Conservation (phyloP, 2,113 vertebrate genomes). For the Archocentrus centrarchus region DNA sequence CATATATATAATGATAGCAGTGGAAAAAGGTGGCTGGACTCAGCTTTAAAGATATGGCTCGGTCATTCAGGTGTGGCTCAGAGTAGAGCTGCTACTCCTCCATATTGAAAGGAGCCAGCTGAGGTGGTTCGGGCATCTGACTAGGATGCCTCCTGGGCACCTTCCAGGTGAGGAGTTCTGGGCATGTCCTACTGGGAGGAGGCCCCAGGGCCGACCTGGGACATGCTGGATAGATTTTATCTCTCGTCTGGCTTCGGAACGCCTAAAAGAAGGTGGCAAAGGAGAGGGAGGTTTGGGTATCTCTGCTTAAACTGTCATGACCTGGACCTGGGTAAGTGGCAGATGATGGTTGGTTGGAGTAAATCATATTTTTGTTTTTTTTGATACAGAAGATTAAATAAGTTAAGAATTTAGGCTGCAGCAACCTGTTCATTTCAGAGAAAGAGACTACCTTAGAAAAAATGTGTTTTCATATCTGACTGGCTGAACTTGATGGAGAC, state of each 20-base stretch:
- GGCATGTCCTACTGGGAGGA: neutral
- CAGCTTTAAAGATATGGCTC: neutral
- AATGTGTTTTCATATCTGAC: too few relatives aligned
- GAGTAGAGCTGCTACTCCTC: too few relatives aligned
- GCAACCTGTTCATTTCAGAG: too few relatives aligned
- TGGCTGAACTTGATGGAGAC: neutral
- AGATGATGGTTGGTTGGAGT: neutral
- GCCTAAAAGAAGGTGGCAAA: neutral
- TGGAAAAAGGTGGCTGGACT: neutral
- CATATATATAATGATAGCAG: neutral
- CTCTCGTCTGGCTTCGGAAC: neutral
- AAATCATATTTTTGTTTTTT: neutral
- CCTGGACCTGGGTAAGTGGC: neutral
- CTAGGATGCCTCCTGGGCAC: neutral
- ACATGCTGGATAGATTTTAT: neutral
- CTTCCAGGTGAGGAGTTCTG: neutral
- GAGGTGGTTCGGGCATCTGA: neutral
- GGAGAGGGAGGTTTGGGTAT: neutral
- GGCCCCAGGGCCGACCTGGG: neutral
- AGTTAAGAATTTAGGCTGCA: neutral
- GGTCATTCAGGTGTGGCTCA: too few relatives aligned
- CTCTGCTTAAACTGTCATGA: neutral
- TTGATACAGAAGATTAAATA: neutral
- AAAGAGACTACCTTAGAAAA: neutral
- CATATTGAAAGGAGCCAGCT: neutral